Base-by-base conservation (phyloP, 2,888 invertebrate species). In the Diloba caeruleocephala region DNA sequence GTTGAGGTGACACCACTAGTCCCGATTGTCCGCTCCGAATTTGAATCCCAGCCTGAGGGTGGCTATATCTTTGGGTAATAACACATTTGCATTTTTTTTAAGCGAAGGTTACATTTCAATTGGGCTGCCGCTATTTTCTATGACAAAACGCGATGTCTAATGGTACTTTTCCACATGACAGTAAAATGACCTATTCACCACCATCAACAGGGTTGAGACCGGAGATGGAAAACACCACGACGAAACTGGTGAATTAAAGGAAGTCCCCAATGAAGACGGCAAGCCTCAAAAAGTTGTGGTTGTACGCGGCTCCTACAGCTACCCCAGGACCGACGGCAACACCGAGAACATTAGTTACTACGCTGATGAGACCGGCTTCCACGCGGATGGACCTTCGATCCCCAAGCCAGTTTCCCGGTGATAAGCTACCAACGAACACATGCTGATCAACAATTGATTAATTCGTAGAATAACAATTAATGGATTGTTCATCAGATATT, bases 311-410 rank as follows among this genome's bases (percentile, higher is more conserved):
- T 84, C 89, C 1, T 95, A 91, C 86, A 84, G 92, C 0, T 96
- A 95, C 87, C 83, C 87, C 2, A 88, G 94, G 49, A 81, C 87
- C 0, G 94, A 95, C 1, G 96, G 96, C 58, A 90, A 90, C 8
- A 81, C 85, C 2, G 93, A 94, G 62, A 76, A 80, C 19, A 61
- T 95, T 63, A 91, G 77, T 39, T 96, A 95, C 87, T 80, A 76
- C 53, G 95, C 95, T 37, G 95, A 96, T 65, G 95, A 95, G 82
- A 94, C 83, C 63, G 96, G 96, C 56, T 96, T 88, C 93, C 94
- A 94, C 60, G 93, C 95, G 1, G 92, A 94, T 36, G 95, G 96
- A 33, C 90, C 90, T 0, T 95, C 95, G 81, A 81, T 96, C 74
- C 96, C 96, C 42, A 94, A 94, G 36, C 82, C 41, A 88, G 45